These are phyloP conservation scores for Sporophila hypoxantha DNA, from an alignment of 2,113 vertebrate genomes.

Conservation along the genomic window DNA sequence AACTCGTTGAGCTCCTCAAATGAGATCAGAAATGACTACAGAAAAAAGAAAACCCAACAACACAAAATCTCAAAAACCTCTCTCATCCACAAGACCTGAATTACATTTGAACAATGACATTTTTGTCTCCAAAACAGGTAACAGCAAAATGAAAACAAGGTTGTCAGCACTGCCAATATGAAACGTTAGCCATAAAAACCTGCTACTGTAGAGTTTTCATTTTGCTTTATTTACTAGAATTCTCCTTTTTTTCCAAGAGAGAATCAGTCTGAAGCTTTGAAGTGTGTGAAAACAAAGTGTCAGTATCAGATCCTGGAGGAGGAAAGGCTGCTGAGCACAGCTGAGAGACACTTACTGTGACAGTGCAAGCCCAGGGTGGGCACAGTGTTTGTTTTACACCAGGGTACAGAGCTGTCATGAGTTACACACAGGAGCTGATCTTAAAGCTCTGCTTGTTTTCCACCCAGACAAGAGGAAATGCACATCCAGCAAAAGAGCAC, in stretches of 20 bases:
- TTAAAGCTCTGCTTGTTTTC: not conserved
- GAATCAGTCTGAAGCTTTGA: not conserved
- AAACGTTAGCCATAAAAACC: not conserved
- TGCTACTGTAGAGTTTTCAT: not conserved
- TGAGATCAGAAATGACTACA: not conserved
- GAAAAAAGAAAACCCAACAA: not conserved
- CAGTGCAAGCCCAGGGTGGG: not conserved
- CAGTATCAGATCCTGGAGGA: not conserved
- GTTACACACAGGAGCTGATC: not conserved
- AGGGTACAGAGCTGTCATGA: not conserved
- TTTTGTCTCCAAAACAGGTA: not conserved
- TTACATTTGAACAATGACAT: not conserved
- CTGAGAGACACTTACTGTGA: not conserved
- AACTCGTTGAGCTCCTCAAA: not conserved
- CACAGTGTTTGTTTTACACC: not conserved
- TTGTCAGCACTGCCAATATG: not conserved
- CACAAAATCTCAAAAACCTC: not conserved
- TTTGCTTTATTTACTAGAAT: not conserved
- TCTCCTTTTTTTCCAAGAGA: not conserved
- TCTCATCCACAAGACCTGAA: not conserved
- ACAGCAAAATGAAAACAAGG: not conserved
- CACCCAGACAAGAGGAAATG: not conserved
- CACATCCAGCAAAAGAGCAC: not conserved
- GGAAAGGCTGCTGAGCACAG: not conserved
- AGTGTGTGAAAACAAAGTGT: not conserved